A percentile compares a stretch with the other conserved stretches of the same genome.
These are phyloP conservation scores for Euphonia xanthogaster DNA, from an alignment of 2,797 vertebrate genomes.

Conservation along the genomic window DNA sequence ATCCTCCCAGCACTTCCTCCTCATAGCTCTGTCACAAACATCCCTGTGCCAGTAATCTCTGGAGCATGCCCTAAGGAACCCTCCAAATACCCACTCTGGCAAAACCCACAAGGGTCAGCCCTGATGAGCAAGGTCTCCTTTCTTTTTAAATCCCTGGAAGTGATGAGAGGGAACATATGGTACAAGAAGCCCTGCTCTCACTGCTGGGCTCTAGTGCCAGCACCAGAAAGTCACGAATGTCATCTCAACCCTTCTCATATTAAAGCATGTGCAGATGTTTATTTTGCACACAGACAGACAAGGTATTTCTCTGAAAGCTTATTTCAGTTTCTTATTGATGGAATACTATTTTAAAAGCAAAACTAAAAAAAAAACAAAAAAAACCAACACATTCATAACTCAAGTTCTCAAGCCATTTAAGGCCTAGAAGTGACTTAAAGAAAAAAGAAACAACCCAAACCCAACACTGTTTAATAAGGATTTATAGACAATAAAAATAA, in stretches of 20 bases:
- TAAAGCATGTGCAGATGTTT: background rate
- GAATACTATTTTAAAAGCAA: background rate
- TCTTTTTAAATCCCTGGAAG: background rate
- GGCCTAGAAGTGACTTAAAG: background rate
- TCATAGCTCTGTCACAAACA: background rate
- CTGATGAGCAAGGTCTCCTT: background rate
- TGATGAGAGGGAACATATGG: background rate
- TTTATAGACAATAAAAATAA: background rate
- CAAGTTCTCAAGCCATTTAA: background rate
- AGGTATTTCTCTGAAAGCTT: background rate
- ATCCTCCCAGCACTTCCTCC: background rate
- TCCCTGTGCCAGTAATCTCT: background rate
- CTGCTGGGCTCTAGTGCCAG: background rate
- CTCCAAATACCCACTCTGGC: background rate
- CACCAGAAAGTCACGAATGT: background rate
- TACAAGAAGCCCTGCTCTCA: background rate
- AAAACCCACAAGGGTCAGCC: background rate
- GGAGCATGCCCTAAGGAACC: accelerated
- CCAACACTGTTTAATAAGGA: background rate
- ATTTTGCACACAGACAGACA: background rate
- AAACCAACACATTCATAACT: background rate
- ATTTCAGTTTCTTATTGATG: background rate
- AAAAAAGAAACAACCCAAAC: background rate
- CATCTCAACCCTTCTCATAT: background rate
- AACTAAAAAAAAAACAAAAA: background rate